These are phyloP conservation scores for Thalassophryne amazonica DNA, from an alignment of 2,797 vertebrate species.

Conservation along the genomic window DNA sequence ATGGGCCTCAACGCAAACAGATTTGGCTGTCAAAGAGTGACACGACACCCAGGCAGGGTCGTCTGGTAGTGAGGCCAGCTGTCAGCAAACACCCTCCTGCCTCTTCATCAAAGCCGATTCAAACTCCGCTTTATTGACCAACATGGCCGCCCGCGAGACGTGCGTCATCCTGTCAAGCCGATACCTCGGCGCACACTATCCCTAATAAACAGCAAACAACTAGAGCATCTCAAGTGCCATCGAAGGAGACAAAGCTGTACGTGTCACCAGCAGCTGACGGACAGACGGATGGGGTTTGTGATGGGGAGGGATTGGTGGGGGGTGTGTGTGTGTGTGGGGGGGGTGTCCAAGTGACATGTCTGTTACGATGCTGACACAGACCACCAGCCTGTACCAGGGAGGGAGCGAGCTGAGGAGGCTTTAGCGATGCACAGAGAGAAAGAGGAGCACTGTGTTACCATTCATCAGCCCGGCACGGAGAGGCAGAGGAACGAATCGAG, in stretches of 20 bases:
- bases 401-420: slow-evolving; percentile 44
- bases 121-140: slow-evolving; percentile 70
- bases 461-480: slow-evolving; percentile 39
- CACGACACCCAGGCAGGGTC: slow-evolving; percentile 67
- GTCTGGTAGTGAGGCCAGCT: slow-evolving; percentile 66
- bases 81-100: slow-evolving; percentile 69
- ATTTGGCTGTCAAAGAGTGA: slow-evolving; percentile 74
- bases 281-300: slow-evolving; percentile 49
- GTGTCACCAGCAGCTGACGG: slow-evolving; percentile 40
- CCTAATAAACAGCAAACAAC: slow-evolving; percentile 59
- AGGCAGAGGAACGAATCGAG: slow-evolving; percentile 7
- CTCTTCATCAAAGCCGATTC: slow-evolving; percentile 68
- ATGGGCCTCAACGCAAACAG: slow-evolving; percentile 56
- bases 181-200: slow-evolving; percentile 48
- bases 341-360: neutral
- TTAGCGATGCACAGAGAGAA: slow-evolving; percentile 45
- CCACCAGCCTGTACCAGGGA: slow-evolving; percentile 66
- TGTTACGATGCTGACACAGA: slow-evolving; percentile 49
- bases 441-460: slow-evolving; percentile 57
- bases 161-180: slow-evolving; percentile 62
- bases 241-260: slow-evolving; percentile 43
- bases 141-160: slow-evolving; percentile 54
- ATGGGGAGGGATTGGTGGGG: too few species aligned
- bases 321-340: slow-evolving; percentile 5
- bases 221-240: slow-evolving; percentile 41